phyloP scores from a whole-genome alignment of 2,888 invertebrate genomes.

The Dynastes maya region DNA sequence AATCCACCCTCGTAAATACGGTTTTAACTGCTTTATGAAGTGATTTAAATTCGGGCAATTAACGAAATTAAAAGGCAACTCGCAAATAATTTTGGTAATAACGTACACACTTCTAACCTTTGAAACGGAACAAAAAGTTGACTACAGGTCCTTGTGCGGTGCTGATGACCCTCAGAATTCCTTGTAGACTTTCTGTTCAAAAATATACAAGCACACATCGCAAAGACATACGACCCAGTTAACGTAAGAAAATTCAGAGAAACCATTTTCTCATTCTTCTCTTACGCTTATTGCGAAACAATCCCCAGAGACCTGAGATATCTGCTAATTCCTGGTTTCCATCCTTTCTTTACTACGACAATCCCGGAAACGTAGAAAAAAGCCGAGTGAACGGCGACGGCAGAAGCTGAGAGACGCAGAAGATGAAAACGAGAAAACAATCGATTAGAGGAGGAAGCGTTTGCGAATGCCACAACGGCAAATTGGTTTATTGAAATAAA shows the following conservation, averaged over 20 bases:
- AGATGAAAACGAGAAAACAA: conserved; percentile 14
- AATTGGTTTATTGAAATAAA: conserved; percentile 43
- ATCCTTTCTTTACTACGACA: background rate
- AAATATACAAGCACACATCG: too few species aligned
- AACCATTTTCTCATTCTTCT: background rate
- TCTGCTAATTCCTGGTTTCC: conserved; percentile 1
- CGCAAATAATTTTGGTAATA: too few species aligned
- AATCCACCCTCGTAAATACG: too few species aligned
- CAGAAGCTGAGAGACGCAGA: conserved; percentile 7
- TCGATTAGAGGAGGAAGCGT: conserved; percentile 31
- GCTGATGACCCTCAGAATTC: too few species aligned
- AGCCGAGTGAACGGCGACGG: background rate
- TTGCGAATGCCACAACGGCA: conserved; percentile 33
- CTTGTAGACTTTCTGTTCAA: too few species aligned
- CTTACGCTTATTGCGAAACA: background rate
- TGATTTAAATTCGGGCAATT: too few species aligned
- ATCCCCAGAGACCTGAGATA: conserved; percentile 27
- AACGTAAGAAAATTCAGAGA: background rate
- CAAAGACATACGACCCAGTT: too few species aligned
- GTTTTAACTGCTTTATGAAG: too few species aligned
- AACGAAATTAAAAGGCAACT: too few species aligned
- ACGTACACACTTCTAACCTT: too few species aligned
- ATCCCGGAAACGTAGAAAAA: conserved; percentile 16
- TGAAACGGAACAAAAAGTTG: too few species aligned
- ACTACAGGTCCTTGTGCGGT: too few species aligned